phyloP scores from a whole-genome alignment of 1,140 invertebrate species.

The Orussus abietinus region DNA sequence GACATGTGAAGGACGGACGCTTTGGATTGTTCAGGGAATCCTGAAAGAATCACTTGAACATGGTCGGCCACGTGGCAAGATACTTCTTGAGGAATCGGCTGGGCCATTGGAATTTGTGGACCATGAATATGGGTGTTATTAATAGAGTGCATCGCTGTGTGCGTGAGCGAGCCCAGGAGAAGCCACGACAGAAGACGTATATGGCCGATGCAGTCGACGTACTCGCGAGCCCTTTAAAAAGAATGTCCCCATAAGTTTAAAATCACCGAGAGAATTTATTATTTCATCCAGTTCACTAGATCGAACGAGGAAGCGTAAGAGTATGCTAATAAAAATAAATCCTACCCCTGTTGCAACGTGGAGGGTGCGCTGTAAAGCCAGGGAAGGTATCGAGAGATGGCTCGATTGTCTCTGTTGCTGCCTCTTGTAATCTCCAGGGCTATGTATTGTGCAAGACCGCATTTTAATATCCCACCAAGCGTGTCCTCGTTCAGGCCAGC shows the following conservation, averaged over 20 bases:
- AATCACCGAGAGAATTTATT: too few relatives aligned
- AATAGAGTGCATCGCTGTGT: conserved; percentile 66
- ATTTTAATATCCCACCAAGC: conserved; percentile 90
- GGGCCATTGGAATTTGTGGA: conserved; percentile 56
- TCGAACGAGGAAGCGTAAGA: too few relatives aligned
- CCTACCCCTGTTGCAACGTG: conserved; percentile 78
- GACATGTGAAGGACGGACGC: conserved; percentile 90
- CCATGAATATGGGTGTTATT: conserved; percentile 36
- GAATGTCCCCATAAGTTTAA: too few relatives aligned
- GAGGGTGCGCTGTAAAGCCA: conserved; percentile 89
- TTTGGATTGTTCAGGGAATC: conserved; percentile 95
- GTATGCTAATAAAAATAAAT: conserved; percentile 16
- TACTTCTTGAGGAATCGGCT: conserved; percentile 92
- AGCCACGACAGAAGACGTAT: conserved; percentile 95
- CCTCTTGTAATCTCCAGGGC: conserved; percentile 88
- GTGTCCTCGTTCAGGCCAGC: conserved; percentile 92
- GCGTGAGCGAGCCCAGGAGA: conserved; percentile 87
- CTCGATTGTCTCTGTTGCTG: conserved; percentile 79
- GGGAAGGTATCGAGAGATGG: conserved; percentile 80
- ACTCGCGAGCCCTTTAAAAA: conserved; percentile 78
- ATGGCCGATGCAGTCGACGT: conserved; percentile 92
- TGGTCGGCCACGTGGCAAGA: conserved; percentile 96
- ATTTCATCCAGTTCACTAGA: too few relatives aligned
- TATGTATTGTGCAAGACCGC: conserved; percentile 91
- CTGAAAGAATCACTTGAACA: conserved; percentile 90